Conservation (phyloP, 1,140 invertebrate genomes). For the Calliopsis andreniformis region DNA sequence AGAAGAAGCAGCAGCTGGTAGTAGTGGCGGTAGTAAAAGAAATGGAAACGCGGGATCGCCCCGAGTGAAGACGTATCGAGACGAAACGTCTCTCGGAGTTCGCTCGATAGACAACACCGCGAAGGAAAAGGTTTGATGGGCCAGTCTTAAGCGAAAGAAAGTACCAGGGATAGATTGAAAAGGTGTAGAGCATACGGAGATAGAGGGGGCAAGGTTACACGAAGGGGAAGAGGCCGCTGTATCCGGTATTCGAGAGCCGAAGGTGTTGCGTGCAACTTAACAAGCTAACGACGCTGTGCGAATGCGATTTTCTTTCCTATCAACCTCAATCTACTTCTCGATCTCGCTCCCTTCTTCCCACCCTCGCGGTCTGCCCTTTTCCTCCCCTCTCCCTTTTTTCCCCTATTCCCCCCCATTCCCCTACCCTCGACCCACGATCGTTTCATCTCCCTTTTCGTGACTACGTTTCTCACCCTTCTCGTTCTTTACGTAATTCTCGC, state of each 20-base stretch:
- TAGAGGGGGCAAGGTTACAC: slow-evolving; percentile 46
- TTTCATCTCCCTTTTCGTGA: slow-evolving; percentile 6
- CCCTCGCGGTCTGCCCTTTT: slow-evolving; percentile 28
- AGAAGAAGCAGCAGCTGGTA: neutral
- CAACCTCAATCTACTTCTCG: slow-evolving; percentile 80
- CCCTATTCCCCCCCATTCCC: slow-evolving; percentile 3
- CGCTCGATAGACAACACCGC: slow-evolving; percentile 20
- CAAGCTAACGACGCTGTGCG: slow-evolving; percentile 81
- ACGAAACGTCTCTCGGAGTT: slow-evolving; percentile 24
- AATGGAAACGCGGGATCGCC: slow-evolving; percentile 28
- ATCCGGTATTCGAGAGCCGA: slow-evolving; percentile 80
- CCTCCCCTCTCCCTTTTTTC: slow-evolving; percentile 51
- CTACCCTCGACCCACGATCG: slow-evolving; percentile 14
- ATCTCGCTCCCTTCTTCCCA: slow-evolving; percentile 47
- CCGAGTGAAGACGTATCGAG: slow-evolving; percentile 1
- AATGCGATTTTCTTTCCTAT: slow-evolving; percentile 82
- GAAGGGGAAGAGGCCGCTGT: slow-evolving; percentile 62
- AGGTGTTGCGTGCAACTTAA: slow-evolving; percentile 82
- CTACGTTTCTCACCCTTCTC: slow-evolving; percentile 33
- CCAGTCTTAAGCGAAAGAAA: neutral
- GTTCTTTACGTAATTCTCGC: slow-evolving; percentile 41
- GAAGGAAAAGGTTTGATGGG: slow-evolving; percentile 32
- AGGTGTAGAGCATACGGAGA: slow-evolving; percentile 23
- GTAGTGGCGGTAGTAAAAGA: slow-evolving; percentile 7
- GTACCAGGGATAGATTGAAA: neutral